Evolutionary conservation across 2,888 invertebrate genomes (phyloP), one percentile per base, ranked within the genome.

Genomic region (Sycophila texana): DNA sequence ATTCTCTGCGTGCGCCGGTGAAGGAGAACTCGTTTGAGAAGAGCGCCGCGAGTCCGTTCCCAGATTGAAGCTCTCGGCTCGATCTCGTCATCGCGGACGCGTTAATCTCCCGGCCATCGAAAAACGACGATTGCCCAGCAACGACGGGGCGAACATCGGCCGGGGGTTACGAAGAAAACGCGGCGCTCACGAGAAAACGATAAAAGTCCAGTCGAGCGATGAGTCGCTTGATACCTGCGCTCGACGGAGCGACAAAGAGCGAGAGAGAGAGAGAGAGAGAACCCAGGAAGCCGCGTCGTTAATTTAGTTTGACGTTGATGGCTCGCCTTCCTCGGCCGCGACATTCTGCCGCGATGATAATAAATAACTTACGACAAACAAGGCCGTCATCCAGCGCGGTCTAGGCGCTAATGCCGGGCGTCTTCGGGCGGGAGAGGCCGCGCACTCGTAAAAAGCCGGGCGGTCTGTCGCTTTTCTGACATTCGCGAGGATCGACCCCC

Each of bases 261-360:
- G 39, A 39, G 39, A 39, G 10, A 39, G 39, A 39, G 39, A 39
- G 7, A 39, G 39, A 39, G 39, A 18, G 26, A 83, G 85, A 87
- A 89, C 88, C 86, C 88, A 89, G 88, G 89, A 87, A 89, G 89
- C 88, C 84, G 81, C 84, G 84, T 85, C 87, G 86, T 89, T 89
- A 89, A 89, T 89, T 88, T 85, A 83, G 63, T 86, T 86, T 85
- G 89, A 89, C 89, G 84, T 89, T 89, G 88, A 89, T 87, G 87
- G 86, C 85, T 86, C 86, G 85, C 82, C 86, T 85, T 83, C 85
- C 82, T 83, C 82, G 81, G 84, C 78, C 83, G 77, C 82, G 86
- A 86, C 85, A 87, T 87, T 86, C 86, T 83, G 75, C 79, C 83
- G 18, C 63, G 84, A 84, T 77, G 82, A 82, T 82, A 82, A 85